Evolutionary conservation across 2,113 vertebrate genomes (phyloP), one percentile per base, ranked within the genome.

Genomic region (Hystrix cristata): DNA sequence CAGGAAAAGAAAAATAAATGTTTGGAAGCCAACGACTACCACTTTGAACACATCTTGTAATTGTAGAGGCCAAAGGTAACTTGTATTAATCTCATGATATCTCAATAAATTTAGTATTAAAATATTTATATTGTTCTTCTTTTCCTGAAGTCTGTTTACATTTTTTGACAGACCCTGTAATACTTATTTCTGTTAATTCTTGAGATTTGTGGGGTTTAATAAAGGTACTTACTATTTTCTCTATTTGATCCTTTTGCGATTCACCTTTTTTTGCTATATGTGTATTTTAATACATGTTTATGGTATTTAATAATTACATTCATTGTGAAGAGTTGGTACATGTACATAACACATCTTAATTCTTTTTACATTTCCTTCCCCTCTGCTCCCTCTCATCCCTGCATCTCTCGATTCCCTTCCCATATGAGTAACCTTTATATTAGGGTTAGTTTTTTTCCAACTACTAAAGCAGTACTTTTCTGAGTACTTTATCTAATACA

Each of bases 181-280:
- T 71, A 57, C 72, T 57, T 82, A 31, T 88, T 93, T 65, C 14
- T 87, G 29, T 83, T 90, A 74, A 57, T 94, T 92, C 74, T 91
- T 92, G 8, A 90, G n/a, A 51, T 89, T 90, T 74, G 16, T 78
- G 94, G 2, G 1, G n/a, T 38, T 85, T 13, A 8, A 34, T 81
- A 60, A 67, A 51, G 16, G 64, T 84, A 84, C 79, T 57, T 95
- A n/a, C 25, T 78, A 15, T 48, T 76, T 76, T 25, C 48, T 51
- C 5, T 25, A 69, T 38, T 87, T 79, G 78, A 82, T 71, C 25
- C 18, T 55, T 85, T 84, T 85, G 82, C 84, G 25, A 80, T 55
- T 69, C 48, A 62, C 72, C 64, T 83, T 64, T 34, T 25, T 59
- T 53, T 13, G 13, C 59, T 27, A 18, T 59, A 8, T 78, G 74